These are phyloP conservation scores for Aphelocoma californica DNA, from an alignment of 2,797 vertebrate genomes.

Conservation along the genomic window DNA sequence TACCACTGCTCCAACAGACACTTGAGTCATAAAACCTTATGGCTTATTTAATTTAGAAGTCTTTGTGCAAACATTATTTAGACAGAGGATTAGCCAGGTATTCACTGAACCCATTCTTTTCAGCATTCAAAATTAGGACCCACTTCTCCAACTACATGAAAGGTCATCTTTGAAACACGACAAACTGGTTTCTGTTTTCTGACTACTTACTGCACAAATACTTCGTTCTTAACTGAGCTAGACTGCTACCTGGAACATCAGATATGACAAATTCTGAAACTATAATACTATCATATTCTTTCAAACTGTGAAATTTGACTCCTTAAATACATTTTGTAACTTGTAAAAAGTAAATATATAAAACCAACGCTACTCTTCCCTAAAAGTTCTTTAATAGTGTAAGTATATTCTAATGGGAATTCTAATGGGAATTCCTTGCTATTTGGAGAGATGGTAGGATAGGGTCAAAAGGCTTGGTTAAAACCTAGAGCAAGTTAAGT, in stretches of 20 bases:
- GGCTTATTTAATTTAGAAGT: background rate
- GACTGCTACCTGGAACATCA: background rate
- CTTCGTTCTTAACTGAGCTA: background rate
- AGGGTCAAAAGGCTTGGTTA: background rate
- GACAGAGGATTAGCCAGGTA: background rate
- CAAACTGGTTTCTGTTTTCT: background rate
- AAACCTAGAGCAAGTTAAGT: background rate
- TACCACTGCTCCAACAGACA: background rate
- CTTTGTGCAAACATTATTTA: background rate
- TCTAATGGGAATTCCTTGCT: background rate
- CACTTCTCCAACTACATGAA: background rate
- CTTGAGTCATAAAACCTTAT: background rate
- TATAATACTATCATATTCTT: background rate
- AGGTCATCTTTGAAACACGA: slow-evolving; percentile 19
- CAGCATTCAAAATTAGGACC: background rate
- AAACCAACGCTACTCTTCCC: background rate
- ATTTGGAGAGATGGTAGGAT: background rate
- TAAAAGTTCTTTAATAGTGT: background rate
- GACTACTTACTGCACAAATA: background rate
- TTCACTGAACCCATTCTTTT: background rate
- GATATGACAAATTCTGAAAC: background rate
- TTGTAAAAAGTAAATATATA: background rate
- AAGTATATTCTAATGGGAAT: background rate
- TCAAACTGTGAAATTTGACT: background rate
- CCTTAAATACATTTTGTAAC: background rate